Conservation (phyloP, 2,797 vertebrate species). For the Dipus sagitta region DNA sequence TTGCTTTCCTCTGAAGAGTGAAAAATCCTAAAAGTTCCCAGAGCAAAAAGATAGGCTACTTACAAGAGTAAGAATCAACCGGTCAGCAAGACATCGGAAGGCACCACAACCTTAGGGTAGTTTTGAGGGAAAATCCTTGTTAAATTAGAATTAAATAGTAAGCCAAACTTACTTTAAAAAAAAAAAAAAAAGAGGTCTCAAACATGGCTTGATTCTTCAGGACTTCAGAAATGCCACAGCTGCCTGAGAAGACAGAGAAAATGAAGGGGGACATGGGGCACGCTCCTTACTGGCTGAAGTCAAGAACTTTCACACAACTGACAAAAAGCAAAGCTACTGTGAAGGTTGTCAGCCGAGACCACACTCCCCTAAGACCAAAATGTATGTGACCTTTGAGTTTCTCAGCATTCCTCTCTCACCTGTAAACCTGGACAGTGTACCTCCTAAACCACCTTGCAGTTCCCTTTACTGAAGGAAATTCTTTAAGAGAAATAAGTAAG, state of each 20-base stretch:
- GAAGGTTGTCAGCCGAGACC: not conserved
- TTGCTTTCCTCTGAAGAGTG: not conserved
- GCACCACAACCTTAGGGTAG: not conserved
- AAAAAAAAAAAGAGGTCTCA: not conserved
- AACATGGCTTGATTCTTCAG: not conserved
- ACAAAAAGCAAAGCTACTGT: not conserved
- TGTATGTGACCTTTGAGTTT: not conserved
- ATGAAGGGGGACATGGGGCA: not conserved
- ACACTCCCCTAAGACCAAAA: not conserved
- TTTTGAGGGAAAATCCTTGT: slow-evolving; percentile 9
- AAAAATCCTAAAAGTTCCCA: slow-evolving; percentile 35
- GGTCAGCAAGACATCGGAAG: not conserved
- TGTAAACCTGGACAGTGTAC: not conserved
- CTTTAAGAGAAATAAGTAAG: not conserved
- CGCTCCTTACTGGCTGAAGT: not conserved
- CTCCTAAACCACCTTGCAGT: not conserved
- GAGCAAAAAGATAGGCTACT: not conserved
- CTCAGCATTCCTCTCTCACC: not conserved
- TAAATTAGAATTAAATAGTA: not conserved
- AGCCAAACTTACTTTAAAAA: not conserved
- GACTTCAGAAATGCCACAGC: not conserved
- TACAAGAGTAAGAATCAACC: slow-evolving; percentile 5
- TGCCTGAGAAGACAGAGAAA: not conserved
- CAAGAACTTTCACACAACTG: not conserved
- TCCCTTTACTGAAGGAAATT: not conserved